Conservation (phyloP, 2,113 vertebrate genomes). For the Platycercus adscitus region DNA sequence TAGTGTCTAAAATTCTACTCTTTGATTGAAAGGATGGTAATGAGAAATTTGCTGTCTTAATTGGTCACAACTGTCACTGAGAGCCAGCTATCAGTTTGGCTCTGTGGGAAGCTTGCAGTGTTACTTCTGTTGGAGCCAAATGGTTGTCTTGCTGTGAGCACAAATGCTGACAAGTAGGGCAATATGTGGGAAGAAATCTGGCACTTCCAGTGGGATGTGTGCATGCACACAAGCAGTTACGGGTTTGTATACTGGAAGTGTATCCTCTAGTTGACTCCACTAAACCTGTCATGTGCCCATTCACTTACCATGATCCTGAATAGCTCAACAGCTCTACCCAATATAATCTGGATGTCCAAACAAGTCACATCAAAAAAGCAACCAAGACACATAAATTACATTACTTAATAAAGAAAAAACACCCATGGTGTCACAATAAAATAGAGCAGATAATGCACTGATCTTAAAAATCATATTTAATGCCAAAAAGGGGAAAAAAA, state of each 20-base stretch:
- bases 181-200: not conserved
- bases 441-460: not conserved
- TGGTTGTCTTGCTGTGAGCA: slow-evolving; percentile 40
- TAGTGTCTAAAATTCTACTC: not conserved
- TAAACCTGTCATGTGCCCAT: not conserved
- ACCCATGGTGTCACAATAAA: not conserved
- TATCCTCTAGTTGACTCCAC: not conserved
- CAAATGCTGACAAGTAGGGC: not conserved
- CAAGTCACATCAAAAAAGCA: not conserved
- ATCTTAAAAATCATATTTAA: not conserved
- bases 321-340: not conserved
- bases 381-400: not conserved
- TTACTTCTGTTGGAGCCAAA: not conserved
- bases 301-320: not conserved
- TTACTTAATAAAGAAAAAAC: not conserved
- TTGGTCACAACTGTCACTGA: not conserved
- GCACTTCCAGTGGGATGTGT: not conserved
- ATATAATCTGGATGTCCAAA: not conserved
- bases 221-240: not conserved
- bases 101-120: not conserved
- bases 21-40: not conserved
- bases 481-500: not conserved
- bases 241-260: not conserved
- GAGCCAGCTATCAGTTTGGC: not conserved
- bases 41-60: not conserved